Evolutionary conservation across 2,113 vertebrate species (phyloP).

Genomic region (Gambusia affinis): DNA sequence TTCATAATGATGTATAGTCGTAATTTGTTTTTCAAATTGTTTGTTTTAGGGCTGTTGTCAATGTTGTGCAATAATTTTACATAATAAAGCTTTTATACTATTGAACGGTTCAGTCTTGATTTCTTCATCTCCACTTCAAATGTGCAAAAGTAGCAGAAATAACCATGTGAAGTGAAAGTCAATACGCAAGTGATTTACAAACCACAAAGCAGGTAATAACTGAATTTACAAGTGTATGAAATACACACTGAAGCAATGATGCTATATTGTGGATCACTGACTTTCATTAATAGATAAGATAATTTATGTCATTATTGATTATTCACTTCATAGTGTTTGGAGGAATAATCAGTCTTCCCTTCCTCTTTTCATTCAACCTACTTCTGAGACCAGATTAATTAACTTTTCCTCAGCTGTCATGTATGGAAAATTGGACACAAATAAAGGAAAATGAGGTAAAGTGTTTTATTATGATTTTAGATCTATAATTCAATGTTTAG

Average conservation of each 20-base stretch:
- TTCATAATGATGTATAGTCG: not conserved
- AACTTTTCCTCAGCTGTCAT: not conserved
- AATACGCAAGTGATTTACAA: slow-evolving; percentile 73
- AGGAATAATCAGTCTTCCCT: slow-evolving; percentile 66
- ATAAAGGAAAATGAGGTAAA: not conserved
- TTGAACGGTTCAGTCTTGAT: slow-evolving; percentile 41
- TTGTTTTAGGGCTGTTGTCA: not conserved
- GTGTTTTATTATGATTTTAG: not conserved
- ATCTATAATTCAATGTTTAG: not conserved
- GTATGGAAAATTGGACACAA: not conserved
- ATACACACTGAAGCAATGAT: slow-evolving; percentile 66
- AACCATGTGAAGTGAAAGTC: slow-evolving; percentile 63
- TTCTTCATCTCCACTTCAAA: slow-evolving; percentile 59
- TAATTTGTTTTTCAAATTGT: not conserved
- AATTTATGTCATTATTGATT: slow-evolving; percentile 75
- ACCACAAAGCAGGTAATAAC: slow-evolving; percentile 70
- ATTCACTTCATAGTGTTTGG: slow-evolving; percentile 67
- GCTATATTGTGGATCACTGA: slow-evolving; percentile 35
- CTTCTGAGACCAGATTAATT: not conserved
- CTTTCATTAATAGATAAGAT: slow-evolving; percentile 64
- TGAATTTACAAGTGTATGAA: slow-evolving; percentile 73
- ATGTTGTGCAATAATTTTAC: not conserved
- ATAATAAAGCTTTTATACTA: not conserved
- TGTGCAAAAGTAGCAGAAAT: slow-evolving; percentile 17
- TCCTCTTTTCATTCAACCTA: slow-evolving; percentile 49